phyloP scores from a whole-genome alignment of 2,113 vertebrate genomes.

The Tautogolabrus adspersus region DNA sequence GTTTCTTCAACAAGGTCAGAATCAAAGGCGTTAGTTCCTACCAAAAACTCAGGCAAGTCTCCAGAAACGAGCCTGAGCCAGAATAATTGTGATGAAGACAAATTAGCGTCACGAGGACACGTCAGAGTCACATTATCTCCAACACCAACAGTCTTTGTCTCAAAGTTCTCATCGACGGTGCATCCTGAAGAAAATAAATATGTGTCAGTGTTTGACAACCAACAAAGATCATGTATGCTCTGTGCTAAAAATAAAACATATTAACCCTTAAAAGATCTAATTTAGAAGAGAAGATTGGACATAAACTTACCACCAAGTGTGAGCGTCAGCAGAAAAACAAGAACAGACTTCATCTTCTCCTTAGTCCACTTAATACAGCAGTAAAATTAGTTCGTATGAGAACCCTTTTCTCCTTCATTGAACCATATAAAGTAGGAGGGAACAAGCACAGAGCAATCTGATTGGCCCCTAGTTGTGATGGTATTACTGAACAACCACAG shows the following conservation, averaged over 20 bases:
- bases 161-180: background rate
- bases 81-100: background rate
- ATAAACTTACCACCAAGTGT: slow-evolving; percentile 43
- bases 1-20: rapidly evolving
- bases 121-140: background rate
- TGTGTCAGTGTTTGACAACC: background rate
- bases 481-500: slow-evolving; percentile 3
- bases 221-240: background rate
- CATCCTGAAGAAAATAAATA: slow-evolving; percentile 29
- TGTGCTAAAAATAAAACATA: background rate
- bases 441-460: background rate
- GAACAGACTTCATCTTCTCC: slow-evolving; percentile 31
- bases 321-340: slow-evolving; percentile 38
- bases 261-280: background rate
- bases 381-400: rapidly evolving
- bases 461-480: slow-evolving; percentile 37
- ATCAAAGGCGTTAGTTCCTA: slow-evolving; percentile 14
- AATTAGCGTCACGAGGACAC: background rate
- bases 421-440: slow-evolving; percentile 51
- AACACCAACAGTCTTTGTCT: slow-evolving; percentile 4
- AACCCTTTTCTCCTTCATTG: slow-evolving; percentile 5
- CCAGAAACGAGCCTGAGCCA: background rate
- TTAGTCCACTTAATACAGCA: background rate
- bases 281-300: background rate
- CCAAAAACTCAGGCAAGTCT: slow-evolving; percentile 14